Base-by-base conservation (phyloP, 2,113 vertebrate species). In the Pycnonotus jocosus region DNA sequence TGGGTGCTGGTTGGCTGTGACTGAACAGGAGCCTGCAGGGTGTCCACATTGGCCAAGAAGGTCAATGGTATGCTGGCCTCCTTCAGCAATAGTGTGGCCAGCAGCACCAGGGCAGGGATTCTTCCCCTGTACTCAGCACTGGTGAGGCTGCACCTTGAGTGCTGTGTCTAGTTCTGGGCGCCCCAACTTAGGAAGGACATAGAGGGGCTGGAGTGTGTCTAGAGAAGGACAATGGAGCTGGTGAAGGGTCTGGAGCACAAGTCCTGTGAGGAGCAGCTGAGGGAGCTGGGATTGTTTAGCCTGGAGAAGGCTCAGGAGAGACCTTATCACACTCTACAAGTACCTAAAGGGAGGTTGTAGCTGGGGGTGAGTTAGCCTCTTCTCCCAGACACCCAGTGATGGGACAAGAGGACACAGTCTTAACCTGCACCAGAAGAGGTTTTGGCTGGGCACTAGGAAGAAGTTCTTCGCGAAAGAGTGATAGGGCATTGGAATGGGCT, bases 1-100 rank as follows among this genome's bases (percentile, higher is more conserved):
- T 24, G 24, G 8, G 17, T 76, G 35, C 51, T 74, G 30, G 10
- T 24, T 66, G 30, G 11, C 35, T 48, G 35, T 0, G 0, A 9
- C 51, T 66, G 35, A 42, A 66, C 25, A 31, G 21, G 44, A 76
- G 20, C 25, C 35, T 42, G 51, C 25, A 50, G 42, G 5, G 13
- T 58, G 35, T 13, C 31, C 51, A 31, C 25, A 4, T 31, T 42
- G 44, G 35, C 44, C 61, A 25, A 50, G 16, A 76, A 44, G 35
- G 53, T 25, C 16, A 31, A 2, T 12, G 17, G 30, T 15, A 9
- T 65, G 42, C 42, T 74, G 42, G 31, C 31, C 20, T 51, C 9
- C 14, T 3, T 66, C 61, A 86, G 31, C 4, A 58, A 31, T 24
- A 30, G 21, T 17, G 31, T 11, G 31, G 25, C 61, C 61, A 66